Evolutionary conservation across 2,888 invertebrate genomes (phyloP).

Genomic region (Trachelus iudaicus): DNA sequence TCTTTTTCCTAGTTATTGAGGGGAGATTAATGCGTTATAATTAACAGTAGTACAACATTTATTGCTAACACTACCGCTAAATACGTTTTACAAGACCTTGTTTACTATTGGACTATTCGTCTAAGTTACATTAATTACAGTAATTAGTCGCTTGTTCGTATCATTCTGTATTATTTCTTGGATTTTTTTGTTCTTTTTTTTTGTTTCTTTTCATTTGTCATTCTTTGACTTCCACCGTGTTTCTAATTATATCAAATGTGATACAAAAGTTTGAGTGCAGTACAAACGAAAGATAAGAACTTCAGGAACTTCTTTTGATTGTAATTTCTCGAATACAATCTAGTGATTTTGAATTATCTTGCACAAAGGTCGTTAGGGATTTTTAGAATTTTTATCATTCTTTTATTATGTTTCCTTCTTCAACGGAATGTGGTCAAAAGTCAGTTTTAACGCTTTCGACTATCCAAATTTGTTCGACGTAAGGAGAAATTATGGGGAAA

Average conservation of each 20-base stretch:
- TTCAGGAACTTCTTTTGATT: not conserved
- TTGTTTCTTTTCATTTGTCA: not conserved
- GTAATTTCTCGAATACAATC: not conserved
- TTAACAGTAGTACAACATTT: constrained; percentile 43
- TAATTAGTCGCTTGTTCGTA: constrained; percentile 12
- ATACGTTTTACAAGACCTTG: constrained; percentile 29
- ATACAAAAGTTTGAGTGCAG: not conserved
- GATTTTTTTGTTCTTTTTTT: not conserved
- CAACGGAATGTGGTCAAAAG: not conserved
- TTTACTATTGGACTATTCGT: constrained; percentile 14
- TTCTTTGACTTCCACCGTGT: not conserved
- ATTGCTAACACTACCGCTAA: constrained; percentile 33
- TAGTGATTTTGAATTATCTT: not conserved
- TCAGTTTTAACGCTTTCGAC: not conserved
- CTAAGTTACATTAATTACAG: constrained; percentile 29
- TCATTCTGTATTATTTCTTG: not conserved
- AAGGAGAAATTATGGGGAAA: not conserved
- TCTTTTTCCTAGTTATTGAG: constrained; percentile 5
- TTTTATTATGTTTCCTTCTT: not conserved
- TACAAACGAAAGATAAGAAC: not conserved
- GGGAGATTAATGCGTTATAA: constrained; percentile 28
- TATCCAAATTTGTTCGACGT: not conserved
- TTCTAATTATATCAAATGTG: not conserved
- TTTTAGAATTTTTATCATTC: not conserved
- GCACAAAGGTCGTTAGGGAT: not conserved